Evolutionary conservation across 2,888 invertebrate species (phyloP), one percentile per base, ranked within the genome.

Genomic region (Pyrgus malvae): DNA sequence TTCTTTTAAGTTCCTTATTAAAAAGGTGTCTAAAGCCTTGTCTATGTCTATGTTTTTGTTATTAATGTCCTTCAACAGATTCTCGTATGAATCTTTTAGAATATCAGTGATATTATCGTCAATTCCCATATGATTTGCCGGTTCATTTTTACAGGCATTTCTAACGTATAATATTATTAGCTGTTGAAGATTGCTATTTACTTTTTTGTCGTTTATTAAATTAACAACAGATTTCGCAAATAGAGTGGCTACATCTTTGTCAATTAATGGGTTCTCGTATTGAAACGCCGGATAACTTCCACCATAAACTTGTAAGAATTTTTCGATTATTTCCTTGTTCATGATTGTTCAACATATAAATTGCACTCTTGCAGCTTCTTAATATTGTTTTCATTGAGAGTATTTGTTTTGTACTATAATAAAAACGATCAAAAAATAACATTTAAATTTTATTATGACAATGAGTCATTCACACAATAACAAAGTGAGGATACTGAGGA

Each of bases 151-250:
- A 57, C 89, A 88, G 11, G 19, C 4, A 6, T 17, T 11, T 11
- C 11, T 8, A 19, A 38, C 19, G 11, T 19, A 19, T 1, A 6
- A 11, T 6, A 38, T 5, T 38, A 19, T 38, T 19, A 1, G 2
- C 6, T 38, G 19, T 61, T 38, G 35, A 14, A 33, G 33, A 72
- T 76, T 1, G 72, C 17, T 8, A 16, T 5, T 9, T 6, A 67
- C 60, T 73, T 78, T 54, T 74, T 69, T 46, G 72, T 67, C 9
- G 4, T 70, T 72, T 1, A 89, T 68, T 45, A 86, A 78, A 60
- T 81, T 81, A 1, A 89, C 68, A 50, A 87, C 81, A 67, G 84
- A 83, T 59, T 73, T 83, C 1, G 88, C 75, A 14, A 88, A 66
- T 3, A 76, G 74, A 35, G 65, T 66, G 0, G 87, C 76, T 2